Evolutionary conservation across 2,113 vertebrate species (phyloP).

Genomic region (Oncorhynchus masou): DNA sequence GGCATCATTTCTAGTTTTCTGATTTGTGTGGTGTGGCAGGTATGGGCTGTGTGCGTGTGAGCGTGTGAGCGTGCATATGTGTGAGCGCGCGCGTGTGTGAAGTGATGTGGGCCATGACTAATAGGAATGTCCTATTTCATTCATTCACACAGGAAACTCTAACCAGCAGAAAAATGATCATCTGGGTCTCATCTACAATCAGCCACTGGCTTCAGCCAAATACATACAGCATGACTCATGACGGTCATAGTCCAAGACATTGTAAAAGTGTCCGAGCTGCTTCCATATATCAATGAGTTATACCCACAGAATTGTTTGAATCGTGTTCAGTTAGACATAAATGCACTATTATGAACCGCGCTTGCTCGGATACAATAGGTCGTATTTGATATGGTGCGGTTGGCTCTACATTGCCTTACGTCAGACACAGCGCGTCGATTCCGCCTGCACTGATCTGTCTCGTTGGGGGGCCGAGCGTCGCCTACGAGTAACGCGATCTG

Average conservation of each 20-base stretch:
- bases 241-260: background rate
- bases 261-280: background rate
- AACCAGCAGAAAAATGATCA: constrained; percentile 5
- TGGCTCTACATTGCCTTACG: no score
- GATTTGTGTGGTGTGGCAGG: background rate
- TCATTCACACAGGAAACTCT: background rate
- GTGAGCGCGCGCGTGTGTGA: background rate
- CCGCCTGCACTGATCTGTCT: no score
- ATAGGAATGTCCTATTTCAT: constrained; percentile 17
- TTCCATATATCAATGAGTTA: background rate
- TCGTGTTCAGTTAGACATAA: background rate
- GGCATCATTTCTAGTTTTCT: constrained; percentile 10
- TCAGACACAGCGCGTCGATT: no score
- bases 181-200: background rate
- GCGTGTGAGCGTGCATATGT: background rate
- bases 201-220: constrained; percentile 3
- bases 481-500: no score
- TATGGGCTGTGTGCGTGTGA: background rate
- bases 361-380: no score
- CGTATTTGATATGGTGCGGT: no score
- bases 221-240: background rate
- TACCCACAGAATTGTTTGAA: background rate
- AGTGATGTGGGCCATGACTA: constrained; percentile 20
- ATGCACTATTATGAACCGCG: background rate
- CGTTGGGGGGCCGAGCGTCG: no score